Base-by-base conservation (phyloP, 2,113 vertebrate genomes). In the Carassius carassius region DNA sequence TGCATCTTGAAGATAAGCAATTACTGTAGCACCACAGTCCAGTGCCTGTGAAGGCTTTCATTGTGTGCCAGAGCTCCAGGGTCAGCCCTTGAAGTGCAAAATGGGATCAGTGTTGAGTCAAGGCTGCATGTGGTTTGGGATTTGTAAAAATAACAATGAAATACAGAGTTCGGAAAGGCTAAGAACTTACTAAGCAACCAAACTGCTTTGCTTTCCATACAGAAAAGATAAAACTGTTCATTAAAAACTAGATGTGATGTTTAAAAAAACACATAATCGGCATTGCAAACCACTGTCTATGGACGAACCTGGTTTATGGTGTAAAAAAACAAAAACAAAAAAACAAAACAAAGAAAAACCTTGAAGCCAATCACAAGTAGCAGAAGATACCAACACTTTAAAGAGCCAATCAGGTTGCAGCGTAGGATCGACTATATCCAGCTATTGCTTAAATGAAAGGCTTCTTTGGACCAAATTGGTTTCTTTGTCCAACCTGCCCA, bases 61-160 rank as follows among this genome's bases (percentile, higher is more conserved):
- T 29, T 65, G 47, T 70, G 65, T 35, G 29, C 32, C 3, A 32
- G 23, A 49, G 60, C 78, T 72, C 12, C 23, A 54, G 25, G 80
- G 47, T 70, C 44, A 70, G 80, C 19, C 29, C 65, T 54, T 56
- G 80, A 82, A 70, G 25, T 54, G 41, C 12, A 35, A 82, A 70
- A 70, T 2, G 32, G 17, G 9, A 82, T 82, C 49, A 82, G 65
- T 54, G 47, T 82, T 14, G 60, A 49, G 78, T 81, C 78, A 81
- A 81, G 78, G 62, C 41, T 65, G 23, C 2, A 1, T 12, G 21
- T 29, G 60, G 35, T 67, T 67, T 79, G 29, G 11, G 69, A 83
- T 78, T 80, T 84, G 70, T 72, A 60, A 78, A 81, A 78, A 35
- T 84, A 84, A n/a, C 67, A 29, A 47, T 74, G 67, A n/a, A 44